Evolutionary conservation across 2,888 invertebrate genomes (phyloP), one percentile per base, ranked within the genome.

Genomic region (Stramonita haemastoma): DNA sequence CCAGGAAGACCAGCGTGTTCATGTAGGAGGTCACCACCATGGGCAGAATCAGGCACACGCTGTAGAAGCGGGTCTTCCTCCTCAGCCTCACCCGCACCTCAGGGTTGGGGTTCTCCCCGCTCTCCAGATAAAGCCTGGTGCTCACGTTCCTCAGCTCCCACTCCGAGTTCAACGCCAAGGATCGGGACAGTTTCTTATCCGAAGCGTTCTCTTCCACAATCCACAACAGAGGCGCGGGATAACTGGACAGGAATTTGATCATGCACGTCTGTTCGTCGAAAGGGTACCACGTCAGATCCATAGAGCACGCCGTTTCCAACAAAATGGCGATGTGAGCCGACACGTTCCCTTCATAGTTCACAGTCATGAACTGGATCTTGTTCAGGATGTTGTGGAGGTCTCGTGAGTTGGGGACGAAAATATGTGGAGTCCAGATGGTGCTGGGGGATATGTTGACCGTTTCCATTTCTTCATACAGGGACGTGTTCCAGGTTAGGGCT

Each of bases 1-100:
- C 57, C 32, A 87, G 86, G 70, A 90, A 90, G 29, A 90, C 89
- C 36, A 90, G 60, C 4, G 86, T 79, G 36, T 87, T 90, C 70
- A 90, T 56, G 66, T 73, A 85, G 46, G 90, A 87, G 1, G 87
- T 89, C 29, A 88, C 11, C n/a, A 88, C 32, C 88, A 90, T 81
- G 11, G 90, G 90, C 26, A 60, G 57, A 15, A 90, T 26, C n/a
- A 90, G 32, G 46, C 87, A 87, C 15, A 90, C n/a, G 8, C 85
- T 84, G 86, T 90, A 90, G 66, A 70, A 90, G 36, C 83, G 19
- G 17, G 84, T 32, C 32, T 89, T 86, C 66, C 90, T 36, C 26
- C 79, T 22, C 34, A 90, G 36, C 13, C 13, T 15, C 66, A 90
- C 17, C 46, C 29, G 29, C 60, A 88, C 32, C 29, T 77, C 32